Base-by-base conservation (phyloP, 2,888 invertebrate genomes). In the Zaprionus obscuricornis region DNA sequence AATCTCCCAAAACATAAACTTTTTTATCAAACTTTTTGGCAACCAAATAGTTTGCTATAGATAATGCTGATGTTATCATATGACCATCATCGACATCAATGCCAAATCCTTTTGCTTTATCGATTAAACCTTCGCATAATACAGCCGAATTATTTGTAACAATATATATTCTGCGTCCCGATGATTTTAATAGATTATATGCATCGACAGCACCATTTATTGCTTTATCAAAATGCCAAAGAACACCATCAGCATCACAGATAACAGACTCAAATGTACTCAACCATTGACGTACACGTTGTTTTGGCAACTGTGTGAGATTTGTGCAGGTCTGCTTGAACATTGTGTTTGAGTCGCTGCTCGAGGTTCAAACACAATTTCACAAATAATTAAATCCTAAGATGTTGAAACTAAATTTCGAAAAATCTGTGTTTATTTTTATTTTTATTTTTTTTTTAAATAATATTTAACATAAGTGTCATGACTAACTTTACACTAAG, bases 161-260 rank as follows among this genome's bases (percentile, higher is more conserved):
- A 6, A 84, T 36, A 11, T 59, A 65, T 1, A 39, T 40, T 3
- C 31, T 34, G 13, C 58, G 37, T 0, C 81, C 84, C 3, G 24
- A 16, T 0, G 51, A 3, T 0, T 24, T 18, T 0, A 81, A 2
- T 2, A 14, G n/a, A n/a, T 83, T 84, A 10, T 69, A 72, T 1
- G 60, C 52, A 0, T 74, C 77, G 3, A 34, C 54, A 0, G 77
- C 22, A 0, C 73, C 63, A 0, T 63, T 52, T 7, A 81, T 26
- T 0, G 75, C 22, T 0, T 54, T 18, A 1, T 60, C 16, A 5
- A 70, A 55, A 10, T 67, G 56, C 81, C 81, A 82, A 2, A 82
- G 52, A 0, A 82, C 84, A 0, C 81, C 84, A 34, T 84, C 81
- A 0, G 69, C 81, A 52, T 81, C 81, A 20, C 50, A 75, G 13